Base-by-base conservation (phyloP, 2,113 vertebrate genomes). In the Eurystomus gularis region DNA sequence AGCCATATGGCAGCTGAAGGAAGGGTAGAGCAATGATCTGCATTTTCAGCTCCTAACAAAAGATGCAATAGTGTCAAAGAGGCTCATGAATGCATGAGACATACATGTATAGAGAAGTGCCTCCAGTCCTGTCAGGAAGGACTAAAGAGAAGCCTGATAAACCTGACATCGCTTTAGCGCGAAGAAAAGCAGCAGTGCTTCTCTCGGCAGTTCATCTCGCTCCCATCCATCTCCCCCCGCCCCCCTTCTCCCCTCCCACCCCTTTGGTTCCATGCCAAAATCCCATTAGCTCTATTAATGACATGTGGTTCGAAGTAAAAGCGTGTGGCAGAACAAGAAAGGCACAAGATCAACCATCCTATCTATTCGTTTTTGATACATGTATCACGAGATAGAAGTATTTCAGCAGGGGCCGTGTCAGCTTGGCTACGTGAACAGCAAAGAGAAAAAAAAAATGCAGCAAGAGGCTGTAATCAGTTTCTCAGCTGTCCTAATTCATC, bases 1-100 rank as follows among this genome's bases (percentile, higher is more conserved):
- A 97, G 99, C 98, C 99, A 99, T 99, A 99, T 99, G 99, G 99
- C 98, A 99, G 98, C 98, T 99, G 98, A 98, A 97, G 97, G 96
- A 96, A 97, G 96, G 95, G 89, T 88, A 97, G 89, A 94, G 97
- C 97, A 98, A 94, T 83, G 97, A 97, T 97, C 97, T 96, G 96
- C 95, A 96, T 98, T 98, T 98, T 98, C 94, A 97, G 97, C 97
- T 93, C 60, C 92, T 86, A 97, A 99, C 99, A 99, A 99, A 99
- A 98, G 98, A 96, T 96, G 90, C 97, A 95, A 95, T 90, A 97
- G 97, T 97, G 98, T 98, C 98, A 98, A 97, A 94, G 97, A 88
- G 57, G 93, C 97, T 98, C 96, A 98, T 98, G 98, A 99, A 99
- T 99, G 97, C 98, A 98, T 98, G 97, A 97, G 97, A 98, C 98